phyloP scores from a whole-genome alignment of 2,113 vertebrate genomes.

The Pionites leucogaster region DNA sequence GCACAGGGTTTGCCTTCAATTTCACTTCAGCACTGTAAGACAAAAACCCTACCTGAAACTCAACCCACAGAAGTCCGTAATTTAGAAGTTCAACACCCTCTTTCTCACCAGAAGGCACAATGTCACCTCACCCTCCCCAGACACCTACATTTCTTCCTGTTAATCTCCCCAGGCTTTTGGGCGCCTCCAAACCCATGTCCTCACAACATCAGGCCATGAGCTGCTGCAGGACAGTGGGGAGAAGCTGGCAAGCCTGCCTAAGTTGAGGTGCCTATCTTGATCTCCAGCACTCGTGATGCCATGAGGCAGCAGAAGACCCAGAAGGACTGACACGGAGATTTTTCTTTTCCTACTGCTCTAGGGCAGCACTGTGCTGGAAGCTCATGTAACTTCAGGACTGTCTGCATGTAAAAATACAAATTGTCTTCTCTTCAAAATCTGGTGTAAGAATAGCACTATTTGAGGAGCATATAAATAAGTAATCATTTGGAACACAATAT shows the following conservation, averaged over 20 bases:
- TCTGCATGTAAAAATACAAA: conserved; percentile 4
- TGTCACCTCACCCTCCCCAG: fast-evolving
- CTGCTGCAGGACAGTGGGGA: not conserved
- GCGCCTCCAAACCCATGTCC: not conserved
- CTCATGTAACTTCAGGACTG: conserved; percentile 17
- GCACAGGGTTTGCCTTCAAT: fast-evolving
- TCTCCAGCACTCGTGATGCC: not conserved
- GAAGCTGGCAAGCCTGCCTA: not conserved
- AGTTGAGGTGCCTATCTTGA: not conserved
- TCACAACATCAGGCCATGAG: not conserved
- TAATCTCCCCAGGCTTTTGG: not conserved
- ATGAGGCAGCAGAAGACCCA: not conserved
- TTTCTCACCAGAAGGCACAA: not conserved
- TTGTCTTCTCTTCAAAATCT: conserved; percentile 15
- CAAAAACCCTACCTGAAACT: not conserved
- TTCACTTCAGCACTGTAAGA: not conserved
- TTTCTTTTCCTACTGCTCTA: not conserved
- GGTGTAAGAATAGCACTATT: conserved; percentile 49
- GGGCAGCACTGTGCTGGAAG: not conserved
- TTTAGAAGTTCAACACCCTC: not conserved
- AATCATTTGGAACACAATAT: conserved; percentile 52
- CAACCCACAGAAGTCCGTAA: not conserved
- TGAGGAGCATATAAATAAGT: conserved; percentile 52
- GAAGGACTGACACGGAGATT: not conserved
- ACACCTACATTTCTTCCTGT: not conserved